Percentiles rank a stretch among this genome's conserved stretches.
phyloP scores from a whole-genome alignment of 92 coral and sea anemone genomes.

The Porites evermanni region DNA sequence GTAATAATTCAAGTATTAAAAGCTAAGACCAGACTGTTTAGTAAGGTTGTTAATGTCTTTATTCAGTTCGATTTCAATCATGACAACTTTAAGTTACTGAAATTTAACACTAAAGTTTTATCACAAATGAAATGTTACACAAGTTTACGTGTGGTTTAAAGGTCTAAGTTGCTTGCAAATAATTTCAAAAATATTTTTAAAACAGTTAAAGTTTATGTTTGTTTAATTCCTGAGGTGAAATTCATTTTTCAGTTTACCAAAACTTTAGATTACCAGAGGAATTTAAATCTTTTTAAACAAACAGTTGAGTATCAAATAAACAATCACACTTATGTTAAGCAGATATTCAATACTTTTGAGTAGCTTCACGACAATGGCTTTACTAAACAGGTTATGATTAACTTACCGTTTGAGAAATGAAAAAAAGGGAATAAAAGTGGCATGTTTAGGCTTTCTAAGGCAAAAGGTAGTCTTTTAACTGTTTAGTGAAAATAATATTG shows the following conservation, averaged over 20 bases:
- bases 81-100: background rate
- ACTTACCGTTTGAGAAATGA: background rate
- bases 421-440: background rate
- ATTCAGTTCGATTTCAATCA: slow-evolving; percentile 11
- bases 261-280: background rate
- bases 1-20: background rate
- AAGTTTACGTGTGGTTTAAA: background rate
- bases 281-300: background rate
- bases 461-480: background rate
- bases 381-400: background rate
- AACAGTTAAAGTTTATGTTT: background rate
- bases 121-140: background rate
- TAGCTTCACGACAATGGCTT: background rate
- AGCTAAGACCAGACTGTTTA: slow-evolving; percentile 33
- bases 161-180: background rate
- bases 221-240: background rate
- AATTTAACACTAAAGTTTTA: background rate
- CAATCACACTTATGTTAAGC: background rate
- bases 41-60: slow-evolving; percentile 25
- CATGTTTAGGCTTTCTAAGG: background rate
- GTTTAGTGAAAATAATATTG: slow-evolving; percentile 1
- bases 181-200: background rate
- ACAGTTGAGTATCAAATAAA: background rate
- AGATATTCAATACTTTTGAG: background rate
- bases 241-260: background rate